Evolutionary conservation across 2,797 vertebrate species (phyloP).

Genomic region (Anguilla obscura): DNA sequence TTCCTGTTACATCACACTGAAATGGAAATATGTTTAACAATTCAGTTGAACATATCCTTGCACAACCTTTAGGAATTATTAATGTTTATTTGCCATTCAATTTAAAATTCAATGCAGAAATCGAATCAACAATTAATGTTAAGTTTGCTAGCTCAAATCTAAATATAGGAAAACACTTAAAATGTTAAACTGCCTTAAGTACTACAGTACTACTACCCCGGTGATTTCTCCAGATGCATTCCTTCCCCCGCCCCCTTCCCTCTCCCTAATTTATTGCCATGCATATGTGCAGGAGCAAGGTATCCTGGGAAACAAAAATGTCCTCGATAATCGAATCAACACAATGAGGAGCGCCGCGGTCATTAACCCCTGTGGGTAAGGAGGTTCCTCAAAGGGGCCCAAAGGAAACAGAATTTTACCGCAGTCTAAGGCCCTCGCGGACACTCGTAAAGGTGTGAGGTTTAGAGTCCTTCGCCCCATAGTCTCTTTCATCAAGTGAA

Average conservation of each 20-base stretch:
- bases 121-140: background rate
- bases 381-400: constrained; percentile 66
- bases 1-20: constrained; percentile 46
- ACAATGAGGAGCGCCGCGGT: constrained; percentile 69
- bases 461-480: constrained; percentile 52
- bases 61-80: constrained; percentile 19
- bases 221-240: constrained; percentile 3
- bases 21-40: constrained; percentile 31
- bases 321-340: constrained; percentile 77
- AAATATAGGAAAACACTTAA: background rate
- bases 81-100: constrained; percentile 22
- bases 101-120: constrained; percentile 34
- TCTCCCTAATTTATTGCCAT: background rate
- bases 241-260: background rate
- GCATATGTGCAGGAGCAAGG: background rate
- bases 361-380: constrained; percentile 68
- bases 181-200: background rate
- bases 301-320: constrained; percentile 67
- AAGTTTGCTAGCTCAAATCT: background rate
- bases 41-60: constrained; percentile 24
- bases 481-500: background rate
- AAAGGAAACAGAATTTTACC: constrained; percentile 56
- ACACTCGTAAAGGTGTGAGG: constrained; percentile 62
- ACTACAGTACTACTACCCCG: background rate
- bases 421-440: constrained; percentile 56